phyloP scores from a whole-genome alignment of 2,113 vertebrate species.

The Calyptommatus sinebrachiatus region DNA sequence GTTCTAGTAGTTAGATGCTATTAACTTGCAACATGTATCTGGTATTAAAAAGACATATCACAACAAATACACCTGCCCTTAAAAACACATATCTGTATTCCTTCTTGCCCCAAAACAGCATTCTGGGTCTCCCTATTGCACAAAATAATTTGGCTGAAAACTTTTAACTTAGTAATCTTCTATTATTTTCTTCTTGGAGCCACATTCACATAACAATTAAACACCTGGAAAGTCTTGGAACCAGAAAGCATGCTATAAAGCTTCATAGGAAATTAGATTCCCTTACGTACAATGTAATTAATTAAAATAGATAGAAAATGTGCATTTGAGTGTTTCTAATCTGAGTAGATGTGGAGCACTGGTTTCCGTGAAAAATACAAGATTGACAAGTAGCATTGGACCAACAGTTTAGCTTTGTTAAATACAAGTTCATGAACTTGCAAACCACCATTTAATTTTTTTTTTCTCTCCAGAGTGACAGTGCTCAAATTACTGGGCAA shows the following conservation, averaged over 20 bases:
- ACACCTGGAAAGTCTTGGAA: conserved; percentile 16
- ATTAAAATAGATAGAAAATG: conserved; percentile 47
- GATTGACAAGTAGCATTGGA: conserved; percentile 47
- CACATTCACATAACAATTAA: conserved; percentile 21
- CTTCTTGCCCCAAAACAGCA: neutral
- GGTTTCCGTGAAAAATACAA: conserved; percentile 41
- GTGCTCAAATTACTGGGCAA: conserved; percentile 42
- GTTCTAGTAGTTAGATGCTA: too few species aligned
- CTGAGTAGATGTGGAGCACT: conserved; percentile 46
- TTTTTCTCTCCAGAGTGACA: conserved; percentile 34
- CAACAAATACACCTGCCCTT: too few species aligned
- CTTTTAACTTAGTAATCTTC: neutral
- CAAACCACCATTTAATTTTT: conserved; percentile 11
- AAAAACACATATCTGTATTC: too few species aligned
- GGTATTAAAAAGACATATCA: too few species aligned
- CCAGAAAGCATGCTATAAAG: conserved; percentile 38
- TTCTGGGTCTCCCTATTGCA: neutral
- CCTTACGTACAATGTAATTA: conserved; percentile 35
- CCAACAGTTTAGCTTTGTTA: conserved; percentile 48
- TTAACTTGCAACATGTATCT: too few species aligned
- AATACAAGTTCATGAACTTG: conserved; percentile 49
- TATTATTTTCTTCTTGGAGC: conserved; percentile 16
- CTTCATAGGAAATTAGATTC: conserved; percentile 53
- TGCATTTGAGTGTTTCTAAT: conserved; percentile 44
- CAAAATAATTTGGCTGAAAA: neutral